Conservation (phyloP, 2,797 vertebrate species). For the Acridotheres tristis region DNA sequence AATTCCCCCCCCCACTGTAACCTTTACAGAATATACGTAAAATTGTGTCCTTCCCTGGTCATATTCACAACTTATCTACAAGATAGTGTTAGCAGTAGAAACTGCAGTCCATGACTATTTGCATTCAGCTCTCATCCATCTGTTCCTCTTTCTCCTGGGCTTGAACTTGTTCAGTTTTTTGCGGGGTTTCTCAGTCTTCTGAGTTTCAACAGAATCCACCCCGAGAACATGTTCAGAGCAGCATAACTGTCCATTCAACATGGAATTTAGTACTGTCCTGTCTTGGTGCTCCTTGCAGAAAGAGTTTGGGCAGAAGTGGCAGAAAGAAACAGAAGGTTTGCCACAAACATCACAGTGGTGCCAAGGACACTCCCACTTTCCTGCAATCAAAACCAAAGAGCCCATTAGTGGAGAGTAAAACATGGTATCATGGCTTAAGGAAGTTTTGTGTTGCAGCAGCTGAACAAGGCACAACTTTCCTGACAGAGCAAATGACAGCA, state of each 20-base stretch:
- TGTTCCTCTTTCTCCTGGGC: constrained; percentile 78
- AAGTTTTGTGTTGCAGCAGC: neutral
- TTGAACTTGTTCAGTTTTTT: constrained; percentile 54
- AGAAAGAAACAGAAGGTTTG: constrained; percentile 90
- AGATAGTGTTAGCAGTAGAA: constrained; percentile 64
- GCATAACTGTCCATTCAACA: constrained; percentile 81
- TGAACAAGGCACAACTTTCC: neutral
- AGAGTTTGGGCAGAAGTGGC: constrained; percentile 97
- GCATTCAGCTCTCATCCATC: constrained; percentile 74
- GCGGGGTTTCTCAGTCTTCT: constrained; percentile 64
- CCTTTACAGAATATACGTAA: constrained; percentile 70
- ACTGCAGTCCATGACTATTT: constrained; percentile 73
- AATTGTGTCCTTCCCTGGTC: constrained; percentile 66
- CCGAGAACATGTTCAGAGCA: constrained; percentile 90
- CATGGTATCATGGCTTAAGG: rapidly evolving
- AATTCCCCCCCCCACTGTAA: constrained; percentile 17
- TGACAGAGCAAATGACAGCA: neutral
- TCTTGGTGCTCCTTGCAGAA: constrained; percentile 95
- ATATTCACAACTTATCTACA: constrained; percentile 74
- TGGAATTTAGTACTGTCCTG: constrained; percentile 80
- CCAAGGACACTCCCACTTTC: constrained; percentile 99
- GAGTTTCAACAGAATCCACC: constrained; percentile 52
- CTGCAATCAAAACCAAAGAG: constrained; percentile 71
- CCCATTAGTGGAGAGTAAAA: neutral
- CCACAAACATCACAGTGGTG: constrained; percentile 98